A percentile compares a stretch with the other conserved stretches of the same genome.
phyloP scores from a whole-genome alignment of 2,888 invertebrate genomes.

The Mycalesis mineus region DNA sequence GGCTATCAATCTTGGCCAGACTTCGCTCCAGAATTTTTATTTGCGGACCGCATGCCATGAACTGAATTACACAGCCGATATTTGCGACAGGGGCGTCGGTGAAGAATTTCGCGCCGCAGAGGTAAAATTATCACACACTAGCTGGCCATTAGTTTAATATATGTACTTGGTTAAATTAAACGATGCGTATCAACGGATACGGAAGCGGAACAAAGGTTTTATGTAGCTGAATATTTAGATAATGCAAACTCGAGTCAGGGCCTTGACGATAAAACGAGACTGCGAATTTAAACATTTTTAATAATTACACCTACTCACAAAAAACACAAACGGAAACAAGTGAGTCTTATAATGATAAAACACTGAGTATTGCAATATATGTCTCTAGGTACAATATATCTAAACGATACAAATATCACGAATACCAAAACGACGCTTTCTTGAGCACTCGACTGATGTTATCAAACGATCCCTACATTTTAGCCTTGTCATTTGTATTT shows the following conservation, averaged over 20 bases:
- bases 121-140: conserved; percentile 36
- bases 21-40: conserved; percentile 86
- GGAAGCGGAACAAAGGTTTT: conserved; percentile 1
- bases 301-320: too few species aligned
- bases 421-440: too few species aligned
- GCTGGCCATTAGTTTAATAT: too few species aligned
- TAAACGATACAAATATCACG: too few species aligned
- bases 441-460: too few species aligned
- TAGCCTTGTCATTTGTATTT: too few species aligned
- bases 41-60: conserved; percentile 86
- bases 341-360: too few species aligned
- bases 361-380: too few species aligned
- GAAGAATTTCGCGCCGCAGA: conserved; percentile 59
- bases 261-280: background rate
- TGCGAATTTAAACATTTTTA: too few species aligned
- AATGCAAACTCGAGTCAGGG: background rate
- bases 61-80: conserved; percentile 76
- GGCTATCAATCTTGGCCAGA: conserved; percentile 76
- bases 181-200: conserved; percentile 12
- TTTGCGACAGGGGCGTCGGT: conserved; percentile 79
- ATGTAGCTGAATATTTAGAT: background rate
- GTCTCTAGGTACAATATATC: too few species aligned
- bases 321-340: too few species aligned
- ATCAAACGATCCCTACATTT: too few species aligned
- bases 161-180: background rate